Percentiles rank a stretch among this genome's conserved stretches.
phyloP scores from a whole-genome alignment of 2,113 vertebrate genomes.

The Sylvietta virens region DNA sequence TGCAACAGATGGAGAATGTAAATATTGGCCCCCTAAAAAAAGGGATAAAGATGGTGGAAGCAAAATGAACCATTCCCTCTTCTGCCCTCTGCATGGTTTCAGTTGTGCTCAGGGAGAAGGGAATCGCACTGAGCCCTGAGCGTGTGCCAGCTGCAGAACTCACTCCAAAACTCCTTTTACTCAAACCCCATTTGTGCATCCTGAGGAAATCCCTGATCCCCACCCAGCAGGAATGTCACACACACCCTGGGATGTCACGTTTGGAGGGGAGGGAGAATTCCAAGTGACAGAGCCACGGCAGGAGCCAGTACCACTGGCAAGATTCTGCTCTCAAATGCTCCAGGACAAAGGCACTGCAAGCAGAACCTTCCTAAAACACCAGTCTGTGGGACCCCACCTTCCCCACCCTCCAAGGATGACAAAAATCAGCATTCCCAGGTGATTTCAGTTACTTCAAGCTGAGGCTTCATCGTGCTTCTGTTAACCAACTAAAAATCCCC shows the following conservation, averaged over 20 bases:
- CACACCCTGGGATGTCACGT: accelerated
- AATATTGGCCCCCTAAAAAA: neutral
- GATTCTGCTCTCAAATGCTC: neutral
- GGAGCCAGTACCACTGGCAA: accelerated
- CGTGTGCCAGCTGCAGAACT: accelerated
- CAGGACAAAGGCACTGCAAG: neutral
- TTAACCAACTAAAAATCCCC: neutral
- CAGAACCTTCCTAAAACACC: neutral
- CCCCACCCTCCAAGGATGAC: neutral
- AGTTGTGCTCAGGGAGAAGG: neutral
- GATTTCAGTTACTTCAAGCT: neutral
- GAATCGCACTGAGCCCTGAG: accelerated
- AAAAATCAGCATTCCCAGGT: neutral
- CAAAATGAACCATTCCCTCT: neutral
- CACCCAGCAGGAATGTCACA: neutral
- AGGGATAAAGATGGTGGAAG: neutral
- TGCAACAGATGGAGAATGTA: neutral
- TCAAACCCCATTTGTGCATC: accelerated
- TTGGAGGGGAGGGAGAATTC: neutral
- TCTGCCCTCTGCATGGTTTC: neutral
- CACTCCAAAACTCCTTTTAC: too few species aligned
- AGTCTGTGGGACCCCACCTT: accelerated
- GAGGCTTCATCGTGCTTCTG: neutral
- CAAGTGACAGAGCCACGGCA: neutral
- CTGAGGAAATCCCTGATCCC: neutral